These are phyloP conservation scores for Nomada fucata DNA, from an alignment of 2,888 invertebrate species.

Conservation along the genomic window DNA sequence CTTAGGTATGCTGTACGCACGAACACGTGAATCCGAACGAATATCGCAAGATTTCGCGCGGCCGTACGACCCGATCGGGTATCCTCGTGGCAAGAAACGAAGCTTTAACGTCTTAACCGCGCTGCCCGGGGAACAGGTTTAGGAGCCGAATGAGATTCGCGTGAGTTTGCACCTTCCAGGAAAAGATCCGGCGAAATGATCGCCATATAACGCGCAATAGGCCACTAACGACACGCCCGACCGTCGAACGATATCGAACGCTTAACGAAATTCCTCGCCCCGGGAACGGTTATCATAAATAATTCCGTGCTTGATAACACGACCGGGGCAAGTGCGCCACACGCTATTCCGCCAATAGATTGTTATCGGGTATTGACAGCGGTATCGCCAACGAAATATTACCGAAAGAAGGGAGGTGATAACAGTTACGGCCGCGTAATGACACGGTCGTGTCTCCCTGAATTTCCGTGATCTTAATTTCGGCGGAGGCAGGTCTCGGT, in stretches of 20 bases:
- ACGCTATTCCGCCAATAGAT: constrained; percentile 27
- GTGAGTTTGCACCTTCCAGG: constrained; percentile 36
- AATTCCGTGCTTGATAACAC: constrained; percentile 42
- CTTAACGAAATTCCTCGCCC: constrained; percentile 36
- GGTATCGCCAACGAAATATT: constrained; percentile 14
- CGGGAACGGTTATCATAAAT: constrained; percentile 37
- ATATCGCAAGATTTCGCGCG: constrained; percentile 47
- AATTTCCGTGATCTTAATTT: not conserved
- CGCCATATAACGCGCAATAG: constrained; percentile 35
- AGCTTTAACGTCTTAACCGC: constrained; percentile 63
- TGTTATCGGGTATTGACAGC: constrained; percentile 10
- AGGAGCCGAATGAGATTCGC: constrained; percentile 3
- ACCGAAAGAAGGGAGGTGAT: not conserved
- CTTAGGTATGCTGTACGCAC: constrained; percentile 5
- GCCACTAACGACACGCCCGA: constrained; percentile 38
- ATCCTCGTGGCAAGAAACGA: constrained; percentile 48
- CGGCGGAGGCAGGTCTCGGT: too few species aligned
- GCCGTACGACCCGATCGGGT: constrained; percentile 37
- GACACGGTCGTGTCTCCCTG: not conserved
- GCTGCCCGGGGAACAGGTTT: constrained; percentile 57
- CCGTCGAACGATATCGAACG: constrained; percentile 27
- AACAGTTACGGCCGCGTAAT: not conserved
- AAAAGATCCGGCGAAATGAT: constrained; percentile 37
- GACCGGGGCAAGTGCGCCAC: constrained; percentile 7
- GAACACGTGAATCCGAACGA: constrained; percentile 40